Base-by-base conservation (phyloP, 2,888 invertebrate species). In the Nymphalis urticae region DNA sequence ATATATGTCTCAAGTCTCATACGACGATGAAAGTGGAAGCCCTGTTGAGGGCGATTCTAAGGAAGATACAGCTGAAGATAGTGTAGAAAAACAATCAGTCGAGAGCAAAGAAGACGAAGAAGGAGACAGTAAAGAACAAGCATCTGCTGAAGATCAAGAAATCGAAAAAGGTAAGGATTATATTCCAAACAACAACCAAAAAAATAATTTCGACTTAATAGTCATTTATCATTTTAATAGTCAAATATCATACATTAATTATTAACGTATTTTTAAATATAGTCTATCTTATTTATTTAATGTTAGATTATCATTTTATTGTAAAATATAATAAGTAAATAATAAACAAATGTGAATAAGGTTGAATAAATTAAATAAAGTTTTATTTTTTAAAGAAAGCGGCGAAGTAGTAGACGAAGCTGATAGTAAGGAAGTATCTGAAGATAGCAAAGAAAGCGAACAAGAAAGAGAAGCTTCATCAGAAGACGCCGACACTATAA, bases 141-240 rank as follows among this genome's bases (percentile, higher is more conserved):
- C 89, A 87, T 89, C 88, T 77, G 89, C 91, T 90, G 93, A 92
- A 73, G 92, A 90, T 76, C 82, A 86, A 84, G 84, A 88, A 84
- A 82, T 82, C 81, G 90, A 92, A 76, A 85, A 87, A 84, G 92
- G 91, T 88, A 81, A 50, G 3, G 13, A 42, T 42, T 42, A 9
- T 10, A 13, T 42, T 13, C 4, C 4, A 42, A 13, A 4, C 0
- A 13, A 3, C 4, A 10, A 42, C 10, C 10, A 10, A 13, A 42
- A 13, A 42, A 13, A 10, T 13, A 42, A 13, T 13, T 42, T 13
- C 13, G 13, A 4, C 4, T 13, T 13, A 13, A 42, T 10, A 42
- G 2, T 13, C 27, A 27, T 21, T 21, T 21, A 21, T 32, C 6
- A 32, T 32, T 32, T 32, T 32, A 32, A 32, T 32, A 32, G 27